A percentile compares a stretch with the other conserved stretches of the same genome.
Evolutionary conservation across 2,113 vertebrate genomes (phyloP).

Genomic region (Ornithorhynchus anatinus): DNA sequence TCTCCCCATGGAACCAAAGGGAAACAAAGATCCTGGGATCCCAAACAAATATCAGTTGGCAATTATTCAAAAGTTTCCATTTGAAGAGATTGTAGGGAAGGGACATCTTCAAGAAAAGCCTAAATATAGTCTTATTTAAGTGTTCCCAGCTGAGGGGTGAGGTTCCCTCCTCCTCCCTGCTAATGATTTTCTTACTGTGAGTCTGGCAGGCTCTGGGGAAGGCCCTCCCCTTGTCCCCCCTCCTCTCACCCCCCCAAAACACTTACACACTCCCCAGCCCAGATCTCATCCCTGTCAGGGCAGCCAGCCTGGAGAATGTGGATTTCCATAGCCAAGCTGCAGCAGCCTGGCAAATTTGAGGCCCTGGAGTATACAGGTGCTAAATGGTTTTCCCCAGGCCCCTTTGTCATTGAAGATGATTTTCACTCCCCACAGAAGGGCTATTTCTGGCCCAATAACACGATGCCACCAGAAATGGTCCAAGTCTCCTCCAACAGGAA

Average conservation of each 20-base stretch:
- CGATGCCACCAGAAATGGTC: neutral
- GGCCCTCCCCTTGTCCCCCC: too few species aligned
- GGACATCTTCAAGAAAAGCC: neutral
- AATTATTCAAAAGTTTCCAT: slow-evolving; percentile 12
- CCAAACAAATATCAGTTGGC: neutral
- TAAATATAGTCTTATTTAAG: neutral
- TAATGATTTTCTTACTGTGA: neutral
- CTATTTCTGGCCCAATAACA: slow-evolving; percentile 2
- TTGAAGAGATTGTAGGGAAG: neutral
- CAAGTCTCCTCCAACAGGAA: neutral
- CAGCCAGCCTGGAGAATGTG: too few species aligned
- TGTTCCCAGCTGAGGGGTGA: neutral
- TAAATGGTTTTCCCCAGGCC: neutral
- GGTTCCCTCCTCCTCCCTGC: neutral
- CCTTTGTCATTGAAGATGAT: neutral
- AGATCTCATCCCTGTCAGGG: too few species aligned
- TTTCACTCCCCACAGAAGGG: neutral
- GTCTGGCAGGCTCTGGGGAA: neutral
- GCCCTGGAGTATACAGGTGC: neutral
- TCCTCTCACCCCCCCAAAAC: too few species aligned
- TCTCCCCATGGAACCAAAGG: neutral
- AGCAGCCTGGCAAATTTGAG: too few species aligned
- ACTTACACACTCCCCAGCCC: too few species aligned
- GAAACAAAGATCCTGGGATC: neutral
- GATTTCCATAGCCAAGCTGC: too few species aligned